A percentile compares a stretch with the other conserved stretches of the same genome.
These are phyloP conservation scores for Brachylomia viminalis DNA, from an alignment of 2,888 invertebrate species.

Conservation along the genomic window DNA sequence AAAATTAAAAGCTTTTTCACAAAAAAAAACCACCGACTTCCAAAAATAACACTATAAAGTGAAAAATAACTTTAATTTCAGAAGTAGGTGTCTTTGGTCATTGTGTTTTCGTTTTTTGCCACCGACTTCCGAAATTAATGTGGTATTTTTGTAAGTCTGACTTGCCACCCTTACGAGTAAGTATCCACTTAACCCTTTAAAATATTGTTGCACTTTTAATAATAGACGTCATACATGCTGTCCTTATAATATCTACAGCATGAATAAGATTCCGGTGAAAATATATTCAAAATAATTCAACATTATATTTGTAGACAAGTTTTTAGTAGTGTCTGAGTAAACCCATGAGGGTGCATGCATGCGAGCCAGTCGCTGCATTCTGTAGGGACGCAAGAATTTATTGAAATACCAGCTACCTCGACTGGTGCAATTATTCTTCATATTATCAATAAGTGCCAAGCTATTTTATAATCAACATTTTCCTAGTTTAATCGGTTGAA, in stretches of 20 bases:
- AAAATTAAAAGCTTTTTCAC: no score
- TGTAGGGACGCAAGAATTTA: neutral
- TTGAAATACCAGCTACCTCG: slow-evolving; percentile 33
- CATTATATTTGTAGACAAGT: neutral
- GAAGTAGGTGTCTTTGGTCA: no score
- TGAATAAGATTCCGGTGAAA: neutral
- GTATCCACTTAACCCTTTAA: neutral
- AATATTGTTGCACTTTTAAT: neutral
- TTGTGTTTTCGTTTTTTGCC: no score
- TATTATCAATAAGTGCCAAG: neutral
- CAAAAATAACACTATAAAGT: no score
- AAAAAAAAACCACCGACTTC: no score
- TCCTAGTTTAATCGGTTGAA: neutral
- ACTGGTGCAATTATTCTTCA: slow-evolving; percentile 24
- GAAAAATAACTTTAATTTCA: no score
- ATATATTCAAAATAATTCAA: slow-evolving; percentile 1
- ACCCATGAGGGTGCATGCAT: neutral
- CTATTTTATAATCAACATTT: slow-evolving; percentile 6
- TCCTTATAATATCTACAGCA: neutral
- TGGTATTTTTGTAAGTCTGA: neutral
- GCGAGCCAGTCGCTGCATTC: slow-evolving; percentile 13
- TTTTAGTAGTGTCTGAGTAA: neutral
- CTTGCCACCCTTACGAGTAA: neutral
- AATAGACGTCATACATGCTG: no score
- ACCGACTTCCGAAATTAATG: no score